Base-by-base conservation (phyloP, 1,140 invertebrate genomes). In the Drosophila equinoxialis region DNA sequence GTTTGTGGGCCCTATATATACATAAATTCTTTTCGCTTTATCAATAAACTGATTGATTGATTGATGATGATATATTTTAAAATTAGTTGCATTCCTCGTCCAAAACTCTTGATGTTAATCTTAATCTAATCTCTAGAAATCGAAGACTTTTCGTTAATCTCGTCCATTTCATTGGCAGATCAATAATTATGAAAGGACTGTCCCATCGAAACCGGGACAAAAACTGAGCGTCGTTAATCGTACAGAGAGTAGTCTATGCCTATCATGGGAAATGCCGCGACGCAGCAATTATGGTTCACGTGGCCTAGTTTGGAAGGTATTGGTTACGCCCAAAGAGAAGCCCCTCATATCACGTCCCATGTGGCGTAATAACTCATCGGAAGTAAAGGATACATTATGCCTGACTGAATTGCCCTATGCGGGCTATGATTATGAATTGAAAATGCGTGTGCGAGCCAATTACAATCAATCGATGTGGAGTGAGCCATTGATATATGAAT, bases 381-480 rank as follows among this genome's bases (percentile, higher is more conserved):
- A 45, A 0, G 48, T 80, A 1, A 68, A 68, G 54, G 80, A 90
- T 57, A 75, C 68, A 0, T 55, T 89, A n/a, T 89, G 84, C n/a
- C 66, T 87, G 2, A 78, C 77, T 4, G 77, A 90, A 6, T 59
- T 89, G 1, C 77, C 77, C 8, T 89, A 42, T 55, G 80, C 85
- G n/a, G 77, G 77, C 23, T 89, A 89, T 51, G 72, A 71, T 20
- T 89, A 89, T 42, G 59, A 60, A 6, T 68, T 89, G n/a, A 65
- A 59, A 14, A n/a, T 89, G 61, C 80, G 81, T 58, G 85, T 90
- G 60, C 85, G 85, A 68, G 74, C 60, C 37, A 85, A 90, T n/a
- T 73, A 73, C 2, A 81, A 76, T 11, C 80, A 80, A 23, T 81
- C 84, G 0, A 71, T 77, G 13, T 90, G 71, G 73, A 90, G 86